Conservation (phyloP, 2,888 invertebrate species). For the Biston stratarius region DNA sequence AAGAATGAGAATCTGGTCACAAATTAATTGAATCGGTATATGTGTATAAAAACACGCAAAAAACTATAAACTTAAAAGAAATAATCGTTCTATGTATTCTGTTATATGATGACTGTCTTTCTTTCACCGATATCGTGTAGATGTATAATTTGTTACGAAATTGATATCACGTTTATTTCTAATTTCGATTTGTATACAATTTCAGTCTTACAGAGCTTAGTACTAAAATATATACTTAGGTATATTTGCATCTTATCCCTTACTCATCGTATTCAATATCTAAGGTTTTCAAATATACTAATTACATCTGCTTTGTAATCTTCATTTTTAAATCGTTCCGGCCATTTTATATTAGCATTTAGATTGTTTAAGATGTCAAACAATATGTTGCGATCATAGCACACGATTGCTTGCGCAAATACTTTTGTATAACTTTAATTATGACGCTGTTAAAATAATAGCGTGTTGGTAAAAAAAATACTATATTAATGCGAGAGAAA, state of each 20-base stretch:
- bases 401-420: background rate
- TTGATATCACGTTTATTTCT: background rate
- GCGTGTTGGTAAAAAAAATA: too few relatives aligned
- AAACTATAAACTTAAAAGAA: too few relatives aligned
- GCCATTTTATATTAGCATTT: conserved; percentile 81
- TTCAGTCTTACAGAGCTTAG: conserved; percentile 9
- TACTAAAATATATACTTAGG: conserved; percentile 3
- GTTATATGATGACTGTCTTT: too few relatives aligned
- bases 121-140: background rate
- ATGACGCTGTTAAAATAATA: background rate
- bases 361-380: conserved; percentile 52
- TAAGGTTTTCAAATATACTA: background rate
- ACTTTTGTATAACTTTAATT: too few relatives aligned
- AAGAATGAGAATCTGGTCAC: too few relatives aligned
- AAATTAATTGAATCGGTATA: too few relatives aligned
- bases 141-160: background rate
- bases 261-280: background rate
- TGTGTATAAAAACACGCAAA: too few relatives aligned
- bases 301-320: conserved; percentile 48
- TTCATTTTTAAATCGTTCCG: conserved; percentile 78
- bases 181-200: background rate
- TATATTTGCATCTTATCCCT: conserved; percentile 1
- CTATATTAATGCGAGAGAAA: too few relatives aligned
- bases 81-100: too few relatives aligned
- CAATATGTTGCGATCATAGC: background rate